Base-by-base conservation (phyloP, 2,797 vertebrate genomes). In the Brachyrhaphis roseni region DNA sequence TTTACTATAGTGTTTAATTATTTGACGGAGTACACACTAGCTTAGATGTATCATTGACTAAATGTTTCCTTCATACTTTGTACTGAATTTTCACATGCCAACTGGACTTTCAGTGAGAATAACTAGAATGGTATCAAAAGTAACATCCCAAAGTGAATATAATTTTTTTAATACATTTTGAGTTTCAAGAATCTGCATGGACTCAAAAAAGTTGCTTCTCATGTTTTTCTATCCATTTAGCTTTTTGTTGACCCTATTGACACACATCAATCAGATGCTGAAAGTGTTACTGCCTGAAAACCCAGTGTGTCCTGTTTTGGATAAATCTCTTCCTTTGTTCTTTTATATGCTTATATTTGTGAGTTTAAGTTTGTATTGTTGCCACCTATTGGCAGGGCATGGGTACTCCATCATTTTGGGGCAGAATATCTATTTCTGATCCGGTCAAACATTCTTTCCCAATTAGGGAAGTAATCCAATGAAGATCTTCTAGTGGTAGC, bases 341-440 rank as follows among this genome's bases (percentile, higher is more conserved):
- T 68, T 71, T 5, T 71, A 43, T 43, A 6, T 45, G 12, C 43
- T 71, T 45, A 16, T 45, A 23, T 45, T 43, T n/a, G 12, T 71
- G 39, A 45, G 68, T 71, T 71, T 28, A 45, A 71, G 41, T 45
- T 71, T 31, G 43, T 8, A 76, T 68, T 8, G 10, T 41, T 73
- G 76, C 74, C 79, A 39, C 23, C 62, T 45, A 45, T 71, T 71
- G 68, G 68, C 26, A 71, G 26, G 68, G 68, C 41, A 45, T 43
- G 41, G 68, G n/a, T 11, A 71, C 12, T 43, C 26, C 68, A 45
- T 45, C 8, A 71, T 43, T 71, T 13, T 71, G 34, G 23, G 28
- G 23, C 13, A 45, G 11, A 71, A 2, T 28, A 45, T n/a, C 2
- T 16, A 26, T 71, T 43, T 45, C 13, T 71, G 26, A n/a, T n/a